Conservation (phyloP, 2,888 invertebrate species). For the Lepidocyrtoides sp. region DNA sequence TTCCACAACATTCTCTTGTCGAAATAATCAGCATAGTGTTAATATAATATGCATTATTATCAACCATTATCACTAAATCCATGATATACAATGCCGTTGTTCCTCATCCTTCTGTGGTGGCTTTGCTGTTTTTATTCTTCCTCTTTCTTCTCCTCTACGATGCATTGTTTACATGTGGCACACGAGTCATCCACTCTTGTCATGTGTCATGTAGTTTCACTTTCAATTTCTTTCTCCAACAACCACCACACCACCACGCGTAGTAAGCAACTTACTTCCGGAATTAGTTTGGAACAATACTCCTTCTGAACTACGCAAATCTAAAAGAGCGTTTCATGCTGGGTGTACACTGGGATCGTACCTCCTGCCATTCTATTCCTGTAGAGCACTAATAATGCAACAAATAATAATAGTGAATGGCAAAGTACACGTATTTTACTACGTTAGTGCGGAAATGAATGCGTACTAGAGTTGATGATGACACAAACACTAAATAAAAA, state of each 20-base stretch:
- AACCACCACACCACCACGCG: background rate
- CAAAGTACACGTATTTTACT: background rate
- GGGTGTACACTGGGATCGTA: background rate
- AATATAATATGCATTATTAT: conserved; percentile 49
- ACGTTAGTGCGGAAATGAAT: conserved; percentile 36
- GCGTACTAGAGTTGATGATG: background rate
- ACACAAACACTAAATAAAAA: conserved; percentile 16
- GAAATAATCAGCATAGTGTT: conserved; percentile 66
- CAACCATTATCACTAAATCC: conserved; percentile 31
- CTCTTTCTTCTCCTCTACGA: background rate
- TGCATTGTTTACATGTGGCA: conserved; percentile 55
- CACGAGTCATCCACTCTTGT: conserved; percentile 37
- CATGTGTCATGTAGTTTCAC: conserved; percentile 56
- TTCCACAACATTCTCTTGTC: conserved; percentile 42
- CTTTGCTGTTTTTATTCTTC: background rate
- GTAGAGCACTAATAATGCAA: conserved; percentile 25
- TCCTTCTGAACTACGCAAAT: background rate
- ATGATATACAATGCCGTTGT: conserved; percentile 33
- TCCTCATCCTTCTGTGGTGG: background rate
- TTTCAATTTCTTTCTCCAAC: conserved; percentile 51
- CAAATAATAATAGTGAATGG: background rate
- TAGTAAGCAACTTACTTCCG: conserved; percentile 64
- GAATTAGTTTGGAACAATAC: conserved; percentile 72
- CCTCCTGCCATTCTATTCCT: conserved; percentile 23
- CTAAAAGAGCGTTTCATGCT: conserved; percentile 14